Evolutionary conservation across 2,113 vertebrate species (phyloP).

Genomic region (Forbesichthys agassizii): DNA sequence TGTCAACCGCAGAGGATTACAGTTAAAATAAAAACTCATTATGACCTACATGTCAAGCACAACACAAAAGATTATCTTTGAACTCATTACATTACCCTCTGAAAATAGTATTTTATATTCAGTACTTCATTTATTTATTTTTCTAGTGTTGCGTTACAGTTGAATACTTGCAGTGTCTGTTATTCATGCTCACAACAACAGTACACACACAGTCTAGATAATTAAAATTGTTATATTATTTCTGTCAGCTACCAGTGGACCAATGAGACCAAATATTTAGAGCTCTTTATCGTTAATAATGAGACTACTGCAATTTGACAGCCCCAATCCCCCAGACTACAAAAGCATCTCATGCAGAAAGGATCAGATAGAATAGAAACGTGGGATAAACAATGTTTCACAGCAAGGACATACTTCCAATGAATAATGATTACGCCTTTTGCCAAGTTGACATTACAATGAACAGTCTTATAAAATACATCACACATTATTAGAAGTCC

Average conservation of each 20-base stretch:
- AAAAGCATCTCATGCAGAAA: not conserved
- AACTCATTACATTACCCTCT: no score
- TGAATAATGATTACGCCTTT: slow-evolving; percentile 12
- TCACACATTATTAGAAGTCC: slow-evolving; percentile 21
- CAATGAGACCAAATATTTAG: slow-evolving; percentile 8
- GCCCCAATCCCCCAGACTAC: slow-evolving; percentile 3
- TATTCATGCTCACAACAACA: no score
- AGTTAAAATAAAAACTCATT: no score
- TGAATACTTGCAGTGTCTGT: no score
- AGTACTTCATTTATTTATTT: no score
- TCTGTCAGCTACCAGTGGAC: slow-evolving; percentile 6
- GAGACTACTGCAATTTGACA: slow-evolving; percentile 11
- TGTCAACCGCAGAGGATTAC: no score
- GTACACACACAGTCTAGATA: no score
- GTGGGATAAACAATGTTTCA: slow-evolving; percentile 24
- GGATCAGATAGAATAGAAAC: slow-evolving; percentile 27
- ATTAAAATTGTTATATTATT: no score
- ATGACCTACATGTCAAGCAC: no score
- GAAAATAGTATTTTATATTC: no score
- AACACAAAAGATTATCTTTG: no score
- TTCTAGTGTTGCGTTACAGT: no score
- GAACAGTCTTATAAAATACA: slow-evolving; percentile 14
- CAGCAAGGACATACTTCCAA: slow-evolving; percentile 9
- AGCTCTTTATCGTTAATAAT: not conserved
- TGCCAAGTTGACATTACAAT: slow-evolving; percentile 20